A percentile compares a stretch with the other conserved stretches of the same genome.
Evolutionary conservation across 2,888 invertebrate genomes (phyloP).

Genomic region (Zygaena filipendulae): DNA sequence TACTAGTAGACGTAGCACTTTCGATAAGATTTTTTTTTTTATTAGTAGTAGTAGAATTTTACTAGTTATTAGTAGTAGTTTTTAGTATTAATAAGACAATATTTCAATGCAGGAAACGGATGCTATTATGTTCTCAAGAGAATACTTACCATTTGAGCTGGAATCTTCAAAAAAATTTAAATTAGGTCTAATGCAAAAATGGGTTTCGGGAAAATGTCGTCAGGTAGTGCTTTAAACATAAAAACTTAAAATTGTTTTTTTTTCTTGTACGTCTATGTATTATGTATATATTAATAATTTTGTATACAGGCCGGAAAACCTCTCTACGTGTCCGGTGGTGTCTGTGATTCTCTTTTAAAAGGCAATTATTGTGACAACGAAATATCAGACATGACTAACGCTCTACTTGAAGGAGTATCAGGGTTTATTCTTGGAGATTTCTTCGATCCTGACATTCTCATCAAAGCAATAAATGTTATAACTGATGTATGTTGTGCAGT

Average conservation of each 20-base stretch:
- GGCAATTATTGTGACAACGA: constrained; percentile 25
- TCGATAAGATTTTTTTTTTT: no score
- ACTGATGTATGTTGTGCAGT: constrained; percentile 30
- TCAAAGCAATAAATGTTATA: constrained; percentile 27
- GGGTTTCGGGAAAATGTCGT: constrained; percentile 37
- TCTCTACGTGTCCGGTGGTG: constrained; percentile 35
- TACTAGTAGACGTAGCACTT: no score
- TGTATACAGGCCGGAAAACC: constrained; percentile 46
- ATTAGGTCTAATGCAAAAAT: constrained; percentile 37
- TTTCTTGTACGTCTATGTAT: no score
- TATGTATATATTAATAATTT: no score
- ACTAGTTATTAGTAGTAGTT: no score
- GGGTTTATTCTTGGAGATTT: constrained; percentile 35
- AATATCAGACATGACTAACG: constrained; percentile 34
- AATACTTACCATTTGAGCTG: constrained; percentile 38
- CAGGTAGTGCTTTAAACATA: constrained; percentile 33
- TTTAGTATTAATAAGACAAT: no score
- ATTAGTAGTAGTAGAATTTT: no score
- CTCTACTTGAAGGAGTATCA: constrained; percentile 36
- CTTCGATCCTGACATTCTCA: constrained; percentile 19
- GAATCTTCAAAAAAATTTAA: constrained; percentile 21
- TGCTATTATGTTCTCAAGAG: constrained; percentile 37
- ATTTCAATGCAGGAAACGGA: constrained; percentile 42
- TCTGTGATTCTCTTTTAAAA: constrained; percentile 25
- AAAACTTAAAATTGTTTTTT: no score